These are phyloP conservation scores for Phymorhynchus buccinoides DNA, from an alignment of 1,140 invertebrate genomes.

Conservation along the genomic window DNA sequence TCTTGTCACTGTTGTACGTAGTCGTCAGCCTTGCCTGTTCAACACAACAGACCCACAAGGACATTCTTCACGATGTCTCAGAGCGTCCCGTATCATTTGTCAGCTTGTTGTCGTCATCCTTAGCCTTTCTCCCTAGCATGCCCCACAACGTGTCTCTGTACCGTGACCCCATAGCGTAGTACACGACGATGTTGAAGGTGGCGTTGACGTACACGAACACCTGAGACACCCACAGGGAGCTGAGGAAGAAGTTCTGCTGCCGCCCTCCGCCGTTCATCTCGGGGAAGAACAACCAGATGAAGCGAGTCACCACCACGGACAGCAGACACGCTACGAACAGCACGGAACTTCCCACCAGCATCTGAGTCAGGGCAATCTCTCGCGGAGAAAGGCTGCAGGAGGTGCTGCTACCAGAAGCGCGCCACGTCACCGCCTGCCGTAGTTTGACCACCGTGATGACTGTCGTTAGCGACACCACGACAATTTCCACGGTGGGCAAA, in stretches of 20 bases:
- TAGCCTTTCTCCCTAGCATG: no score
- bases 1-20: no score
- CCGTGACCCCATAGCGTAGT: not conserved
- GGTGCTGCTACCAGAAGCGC: no score
- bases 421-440: not conserved
- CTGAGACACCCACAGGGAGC: not conserved
- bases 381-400: not conserved
- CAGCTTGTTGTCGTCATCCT: no score
- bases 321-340: not conserved
- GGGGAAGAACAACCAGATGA: not conserved
- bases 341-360: constrained; percentile 7
- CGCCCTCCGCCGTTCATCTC: not conserved
- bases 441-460: not conserved
- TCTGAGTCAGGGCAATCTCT: constrained; percentile 1
- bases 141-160: not conserved
- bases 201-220: not conserved
- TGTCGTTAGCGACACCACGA: not conserved
- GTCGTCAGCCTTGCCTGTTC: no score
- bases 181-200: not conserved
- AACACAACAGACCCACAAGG: no score
- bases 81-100: no score
- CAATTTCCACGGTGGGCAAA: not conserved
- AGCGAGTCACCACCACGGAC: not conserved
- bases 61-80: no score
- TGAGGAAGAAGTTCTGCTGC: not conserved